A percentile compares a stretch with the other conserved stretches of the same genome.
Evolutionary conservation across 2,113 vertebrate species (phyloP).

Genomic region (Argyrosomus japonicus): DNA sequence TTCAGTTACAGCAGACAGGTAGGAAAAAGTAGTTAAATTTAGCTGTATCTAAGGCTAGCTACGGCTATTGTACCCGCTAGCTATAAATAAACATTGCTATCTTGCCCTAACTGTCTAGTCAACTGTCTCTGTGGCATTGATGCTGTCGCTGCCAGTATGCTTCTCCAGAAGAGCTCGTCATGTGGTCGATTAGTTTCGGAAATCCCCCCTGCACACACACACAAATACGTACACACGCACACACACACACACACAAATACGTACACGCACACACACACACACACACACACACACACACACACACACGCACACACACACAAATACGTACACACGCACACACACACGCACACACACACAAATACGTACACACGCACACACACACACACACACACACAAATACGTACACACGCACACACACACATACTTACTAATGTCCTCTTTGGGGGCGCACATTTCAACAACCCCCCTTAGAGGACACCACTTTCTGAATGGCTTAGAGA

Average conservation of each 20-base stretch:
- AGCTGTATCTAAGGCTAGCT: not conserved
- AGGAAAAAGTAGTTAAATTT: not conserved
- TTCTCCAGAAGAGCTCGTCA: not conserved
- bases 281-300: not conserved
- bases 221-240: no score
- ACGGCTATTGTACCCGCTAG: not conserved
- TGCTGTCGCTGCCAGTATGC: not conserved
- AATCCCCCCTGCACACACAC: not conserved
- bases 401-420: no score
- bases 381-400: not conserved
- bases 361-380: no score
- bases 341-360: not conserved
- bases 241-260: not conserved
- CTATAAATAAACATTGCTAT: not conserved
- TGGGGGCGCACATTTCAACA: no score
- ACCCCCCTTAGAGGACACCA: no score
- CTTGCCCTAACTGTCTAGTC: not conserved
- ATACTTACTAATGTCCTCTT: no score
- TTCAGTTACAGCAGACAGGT: not conserved
- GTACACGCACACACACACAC: no score
- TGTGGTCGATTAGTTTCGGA: not conserved
- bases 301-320: not conserved
- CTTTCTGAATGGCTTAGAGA: no score
- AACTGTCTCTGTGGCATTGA: not conserved
- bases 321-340: no score